Percentiles rank a stretch among this genome's conserved stretches.
Evolutionary conservation across 1,140 invertebrate species (phyloP).

Genomic region (Ectropis grisescens): DNA sequence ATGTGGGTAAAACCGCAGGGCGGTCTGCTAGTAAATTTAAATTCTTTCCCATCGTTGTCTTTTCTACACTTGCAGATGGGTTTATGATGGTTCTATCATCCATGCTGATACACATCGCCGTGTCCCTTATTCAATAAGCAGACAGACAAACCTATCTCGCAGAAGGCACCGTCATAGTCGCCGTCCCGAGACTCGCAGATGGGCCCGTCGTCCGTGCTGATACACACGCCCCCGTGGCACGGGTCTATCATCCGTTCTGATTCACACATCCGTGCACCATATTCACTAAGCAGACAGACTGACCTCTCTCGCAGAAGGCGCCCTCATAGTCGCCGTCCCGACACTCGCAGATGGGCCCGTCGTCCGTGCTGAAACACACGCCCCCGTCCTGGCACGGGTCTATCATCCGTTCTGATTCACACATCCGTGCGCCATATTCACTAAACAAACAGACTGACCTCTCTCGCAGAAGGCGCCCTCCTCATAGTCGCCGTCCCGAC

Average conservation of each 20-base stretch:
- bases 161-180: conserved; percentile 92
- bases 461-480: too few relatives aligned
- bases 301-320: too few relatives aligned
- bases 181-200: conserved; percentile 93
- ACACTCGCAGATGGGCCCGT: too few relatives aligned
- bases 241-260: conserved; percentile 73
- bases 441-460: too few relatives aligned
- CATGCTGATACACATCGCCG: not conserved
- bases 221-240: conserved; percentile 93
- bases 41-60: too few relatives aligned
- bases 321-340: too few relatives aligned
- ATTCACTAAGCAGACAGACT: not conserved
- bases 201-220: conserved; percentile 92
- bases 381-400: not conserved
- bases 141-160: conserved; percentile 88
- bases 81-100: too few relatives aligned
- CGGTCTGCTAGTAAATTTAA: too few relatives aligned
- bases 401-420: not conserved
- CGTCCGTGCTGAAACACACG: not conserved
- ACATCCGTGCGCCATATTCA: not conserved
- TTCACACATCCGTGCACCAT: not conserved
- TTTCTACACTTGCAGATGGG: too few relatives aligned
- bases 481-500: too few relatives aligned
- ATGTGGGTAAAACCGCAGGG: too few relatives aligned
- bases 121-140: not conserved